Conservation (phyloP, 2,888 invertebrate genomes). For the Noctua janthina region DNA sequence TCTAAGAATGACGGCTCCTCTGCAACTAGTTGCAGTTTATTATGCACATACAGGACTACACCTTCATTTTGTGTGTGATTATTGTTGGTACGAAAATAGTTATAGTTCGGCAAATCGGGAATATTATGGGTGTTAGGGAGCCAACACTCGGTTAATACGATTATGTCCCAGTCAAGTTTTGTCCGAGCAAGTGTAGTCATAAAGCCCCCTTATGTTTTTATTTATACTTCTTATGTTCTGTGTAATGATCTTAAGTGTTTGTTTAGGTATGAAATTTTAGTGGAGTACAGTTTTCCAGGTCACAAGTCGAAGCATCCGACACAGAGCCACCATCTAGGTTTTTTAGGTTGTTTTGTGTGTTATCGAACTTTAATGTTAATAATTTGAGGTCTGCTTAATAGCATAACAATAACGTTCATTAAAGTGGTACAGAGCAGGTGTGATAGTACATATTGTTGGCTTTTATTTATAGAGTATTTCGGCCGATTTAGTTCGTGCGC, state of each 20-base stretch:
- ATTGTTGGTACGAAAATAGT: background rate
- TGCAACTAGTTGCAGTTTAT: background rate
- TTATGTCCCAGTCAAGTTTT: constrained; percentile 10
- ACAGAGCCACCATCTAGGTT: constrained; percentile 3
- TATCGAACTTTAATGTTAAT: too few species aligned
- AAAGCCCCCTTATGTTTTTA: constrained; percentile 2
- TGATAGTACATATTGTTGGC: background rate
- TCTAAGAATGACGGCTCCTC: constrained; percentile 2
- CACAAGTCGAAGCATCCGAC: background rate
- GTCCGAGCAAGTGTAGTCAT: constrained; percentile 18
- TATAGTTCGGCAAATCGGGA: background rate
- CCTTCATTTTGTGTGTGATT: background rate
- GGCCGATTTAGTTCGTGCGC: background rate
- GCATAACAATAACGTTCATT: background rate
- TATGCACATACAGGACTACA: background rate
- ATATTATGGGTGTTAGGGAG: constrained; percentile 2
- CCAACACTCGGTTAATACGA: constrained; percentile 5
- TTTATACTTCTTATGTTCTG: constrained; percentile 26
- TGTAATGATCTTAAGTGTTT: constrained; percentile 11
- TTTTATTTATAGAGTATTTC: background rate
- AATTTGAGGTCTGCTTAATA: background rate
- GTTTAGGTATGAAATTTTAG: background rate
- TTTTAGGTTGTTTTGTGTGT: background rate
- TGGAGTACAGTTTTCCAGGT: constrained; percentile 11
- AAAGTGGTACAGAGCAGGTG: constrained; percentile 1